phyloP scores from a whole-genome alignment of 2,797 vertebrate species.

The Myoxocephalus aenaeus region DNA sequence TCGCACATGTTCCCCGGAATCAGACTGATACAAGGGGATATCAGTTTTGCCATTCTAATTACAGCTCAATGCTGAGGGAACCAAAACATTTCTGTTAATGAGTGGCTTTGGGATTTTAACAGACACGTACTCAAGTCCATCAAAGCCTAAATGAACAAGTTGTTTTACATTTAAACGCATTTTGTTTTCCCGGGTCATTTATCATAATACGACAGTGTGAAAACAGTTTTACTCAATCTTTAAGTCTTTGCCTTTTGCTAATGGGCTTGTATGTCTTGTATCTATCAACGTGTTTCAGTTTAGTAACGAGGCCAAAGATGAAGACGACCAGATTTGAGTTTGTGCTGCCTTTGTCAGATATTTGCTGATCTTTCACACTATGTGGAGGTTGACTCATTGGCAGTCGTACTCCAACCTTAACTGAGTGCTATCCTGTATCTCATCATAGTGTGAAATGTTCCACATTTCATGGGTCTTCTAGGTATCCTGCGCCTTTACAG shows the following conservation, averaged over 20 bases:
- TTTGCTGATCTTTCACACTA: constrained; percentile 59
- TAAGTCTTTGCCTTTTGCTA: constrained; percentile 17
- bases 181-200: constrained; percentile 62
- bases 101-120: constrained; percentile 74
- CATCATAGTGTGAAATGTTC: constrained; percentile 70
- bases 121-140: constrained; percentile 47
- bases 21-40: constrained; percentile 84
- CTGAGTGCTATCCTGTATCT: constrained; percentile 55
- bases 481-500: constrained; percentile 59
- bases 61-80: constrained; percentile 75
- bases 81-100: constrained; percentile 80
- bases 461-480: constrained; percentile 73
- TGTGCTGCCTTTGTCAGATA: constrained; percentile 48
- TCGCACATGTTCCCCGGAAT: constrained; percentile 84
- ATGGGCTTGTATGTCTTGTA: constrained; percentile 11
- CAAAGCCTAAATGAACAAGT: constrained; percentile 59
- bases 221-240: constrained; percentile 35
- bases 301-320: constrained; percentile 30
- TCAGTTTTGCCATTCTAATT: constrained; percentile 87
- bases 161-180: constrained; percentile 62
- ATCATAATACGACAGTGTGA: constrained; percentile 40
- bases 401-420: constrained; percentile 46
- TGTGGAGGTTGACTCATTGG: constrained; percentile 69
- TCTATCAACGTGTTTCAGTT: constrained; percentile 15
- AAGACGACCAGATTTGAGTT: constrained; percentile 53